Percentiles rank a stretch among this genome's conserved stretches.
Conservation (phyloP, 2,888 invertebrate genomes). For the Amblyteles armatorius region DNA sequence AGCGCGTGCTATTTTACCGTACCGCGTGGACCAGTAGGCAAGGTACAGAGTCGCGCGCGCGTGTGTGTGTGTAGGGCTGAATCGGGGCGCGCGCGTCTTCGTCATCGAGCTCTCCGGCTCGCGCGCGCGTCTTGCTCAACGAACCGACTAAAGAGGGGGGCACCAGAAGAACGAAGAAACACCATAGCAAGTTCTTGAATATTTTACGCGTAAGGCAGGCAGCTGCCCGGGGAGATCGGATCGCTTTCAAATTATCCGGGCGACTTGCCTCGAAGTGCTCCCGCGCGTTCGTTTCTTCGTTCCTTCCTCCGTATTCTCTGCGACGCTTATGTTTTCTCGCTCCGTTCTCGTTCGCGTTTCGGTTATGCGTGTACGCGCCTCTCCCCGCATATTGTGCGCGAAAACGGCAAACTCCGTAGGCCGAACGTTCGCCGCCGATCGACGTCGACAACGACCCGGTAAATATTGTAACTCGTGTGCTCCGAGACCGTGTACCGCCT, state of each 20-base stretch:
- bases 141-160: slow-evolving; percentile 74
- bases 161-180: slow-evolving; percentile 44
- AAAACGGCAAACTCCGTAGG: slow-evolving; percentile 17
- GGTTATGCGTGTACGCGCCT: slow-evolving; percentile 15
- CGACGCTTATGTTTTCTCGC: slow-evolving; percentile 36
- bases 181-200: slow-evolving; percentile 78
- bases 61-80: background rate
- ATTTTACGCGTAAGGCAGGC: slow-evolving; percentile 84
- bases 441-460: slow-evolving; percentile 44
- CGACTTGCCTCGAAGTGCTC: slow-evolving; percentile 81
- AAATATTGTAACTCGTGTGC: slow-evolving; percentile 48
- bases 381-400: background rate
- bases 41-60: background rate
- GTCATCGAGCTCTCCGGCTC: slow-evolving; percentile 57
- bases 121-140: slow-evolving; percentile 73
- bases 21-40: background rate
- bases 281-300: slow-evolving; percentile 67
- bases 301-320: slow-evolving; percentile 51
- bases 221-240: slow-evolving; percentile 82
- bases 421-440: slow-evolving; percentile 17
- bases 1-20: slow-evolving; percentile 21
- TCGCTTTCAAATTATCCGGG: slow-evolving; percentile 84
- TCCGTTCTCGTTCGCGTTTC: slow-evolving; percentile 11
- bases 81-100: slow-evolving; percentile 60
- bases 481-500: slow-evolving; percentile 27